Evolutionary conservation across 2,113 vertebrate species (phyloP), one percentile per base, ranked within the genome.

Genomic region (Sorex araneus): DNA sequence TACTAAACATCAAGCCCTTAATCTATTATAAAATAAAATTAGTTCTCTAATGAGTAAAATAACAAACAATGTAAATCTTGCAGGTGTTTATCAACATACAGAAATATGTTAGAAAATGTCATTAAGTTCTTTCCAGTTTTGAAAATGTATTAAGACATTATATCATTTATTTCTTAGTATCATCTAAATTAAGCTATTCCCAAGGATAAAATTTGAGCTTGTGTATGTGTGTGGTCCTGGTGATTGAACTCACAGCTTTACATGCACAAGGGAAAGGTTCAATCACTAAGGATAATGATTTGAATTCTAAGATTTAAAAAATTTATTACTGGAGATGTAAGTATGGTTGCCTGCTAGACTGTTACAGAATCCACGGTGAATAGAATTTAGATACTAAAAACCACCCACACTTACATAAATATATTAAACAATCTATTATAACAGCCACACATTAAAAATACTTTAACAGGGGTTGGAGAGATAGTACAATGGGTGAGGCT

Each of bases 291-390:
- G 32, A 60, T 60, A 71, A 36, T 25, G 6, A 85, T 75, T 45
- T 92, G 34, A 90, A 94, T 78, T 82, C 34, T 63, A 88, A 63
- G 6, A 81, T 77, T 77, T 7, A 94, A 84, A 71, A 79, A 87
- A 88, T 40, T 30, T 92, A 63, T 86, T 78, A 88, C 28, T 36
- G 10, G 23, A 30, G 8, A 87, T 63, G 79, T 18, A 77, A 86
- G 25, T 86, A 21, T 28, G 15, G 40, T 6, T 73, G 28, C 71
- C 28, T 66, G 28, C 0, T 80, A 84, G 4, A 57, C 5, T 21
- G 1, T 0, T 74, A 69, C 6, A 3, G 7, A 77, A 74, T 45
- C 57, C 70, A 21, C 57, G 82, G 34, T 43, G 28, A 90, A 75
- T 57, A 82, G 60, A 92, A 67, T 81, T 81, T 86, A 93, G 79